Conservation (phyloP, 2,888 invertebrate genomes). For the Dynastes hyllus region DNA sequence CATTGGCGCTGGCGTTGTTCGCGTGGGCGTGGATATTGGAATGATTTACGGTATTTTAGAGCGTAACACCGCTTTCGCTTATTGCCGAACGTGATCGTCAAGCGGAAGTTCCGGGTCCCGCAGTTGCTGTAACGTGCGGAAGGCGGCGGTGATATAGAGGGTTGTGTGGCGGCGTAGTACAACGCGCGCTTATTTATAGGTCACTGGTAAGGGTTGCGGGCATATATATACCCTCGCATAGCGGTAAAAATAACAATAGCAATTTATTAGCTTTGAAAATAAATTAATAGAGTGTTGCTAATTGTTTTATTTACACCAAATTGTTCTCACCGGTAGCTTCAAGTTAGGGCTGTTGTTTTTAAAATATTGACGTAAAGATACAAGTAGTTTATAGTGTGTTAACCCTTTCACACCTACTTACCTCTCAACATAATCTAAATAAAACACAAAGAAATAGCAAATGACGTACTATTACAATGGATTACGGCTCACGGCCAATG, state of each 20-base stretch:
- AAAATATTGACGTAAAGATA: too few species aligned
- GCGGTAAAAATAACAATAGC: constrained; percentile 37
- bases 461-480: too few species aligned
- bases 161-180: constrained; percentile 16
- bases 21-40: constrained; percentile 44
- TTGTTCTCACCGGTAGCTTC: too few species aligned
- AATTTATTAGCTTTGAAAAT: constrained; percentile 17
- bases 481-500: too few species aligned
- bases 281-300: constrained; percentile 21
- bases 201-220: constrained; percentile 33
- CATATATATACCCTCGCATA: not conserved
- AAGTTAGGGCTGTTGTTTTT: too few species aligned
- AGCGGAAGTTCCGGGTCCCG: constrained; percentile 55
- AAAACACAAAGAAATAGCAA: too few species aligned
- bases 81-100: constrained; percentile 58
- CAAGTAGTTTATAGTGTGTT: too few species aligned
- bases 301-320: constrained; percentile 4
- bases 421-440: too few species aligned
- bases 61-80: constrained; percentile 57
- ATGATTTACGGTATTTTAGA: constrained; percentile 57
- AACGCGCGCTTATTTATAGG: constrained; percentile 42
- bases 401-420: too few species aligned
- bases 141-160: constrained; percentile 26
- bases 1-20: constrained; percentile 30
- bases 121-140: constrained; percentile 37